A percentile compares a stretch with the other conserved stretches of the same genome.
phyloP scores from a whole-genome alignment of 2,888 invertebrate species.

The Blastobasis lacticolella region DNA sequence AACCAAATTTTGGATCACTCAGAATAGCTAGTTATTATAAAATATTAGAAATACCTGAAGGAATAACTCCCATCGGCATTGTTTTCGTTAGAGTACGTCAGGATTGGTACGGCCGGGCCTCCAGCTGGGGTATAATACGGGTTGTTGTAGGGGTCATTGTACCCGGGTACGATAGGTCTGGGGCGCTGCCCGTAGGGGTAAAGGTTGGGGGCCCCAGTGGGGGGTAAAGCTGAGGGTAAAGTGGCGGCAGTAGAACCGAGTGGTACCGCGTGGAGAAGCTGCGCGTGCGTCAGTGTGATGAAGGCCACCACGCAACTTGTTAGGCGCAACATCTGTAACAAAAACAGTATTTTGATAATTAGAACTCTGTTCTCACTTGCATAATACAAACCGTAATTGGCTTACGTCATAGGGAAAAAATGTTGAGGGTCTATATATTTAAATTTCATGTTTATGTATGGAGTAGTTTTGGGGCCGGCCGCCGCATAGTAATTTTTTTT shows the following conservation, averaged over 20 bases:
- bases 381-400: too few relatives aligned
- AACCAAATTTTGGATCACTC: too few relatives aligned
- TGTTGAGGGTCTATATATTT: too few relatives aligned
- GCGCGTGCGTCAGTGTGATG: slow-evolving; percentile 11
- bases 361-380: too few relatives aligned
- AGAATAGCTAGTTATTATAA: too few relatives aligned
- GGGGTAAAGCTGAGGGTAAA: slow-evolving; percentile 3
- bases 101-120: slow-evolving; percentile 60
- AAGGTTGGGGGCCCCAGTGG: slow-evolving; percentile 1
- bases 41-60: slow-evolving; percentile 45
- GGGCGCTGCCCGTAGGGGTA: slow-evolving; percentile 20
- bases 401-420: too few relatives aligned
- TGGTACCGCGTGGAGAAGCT: slow-evolving; percentile 1
- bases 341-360: not conserved
- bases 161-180: slow-evolving; percentile 20
- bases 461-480: too few relatives aligned
- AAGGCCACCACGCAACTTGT: slow-evolving; percentile 14
- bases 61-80: slow-evolving; percentile 77
- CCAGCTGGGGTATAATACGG: slow-evolving; percentile 37
- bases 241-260: slow-evolving; percentile 2
- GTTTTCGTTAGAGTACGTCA: slow-evolving; percentile 69
- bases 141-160: slow-evolving; percentile 28
- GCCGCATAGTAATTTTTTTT: too few relatives aligned
- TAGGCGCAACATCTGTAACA: slow-evolving; percentile 28
- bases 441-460: too few relatives aligned